phyloP scores from a whole-genome alignment of 2,113 vertebrate genomes.

The Triplophysa siluroides region DNA sequence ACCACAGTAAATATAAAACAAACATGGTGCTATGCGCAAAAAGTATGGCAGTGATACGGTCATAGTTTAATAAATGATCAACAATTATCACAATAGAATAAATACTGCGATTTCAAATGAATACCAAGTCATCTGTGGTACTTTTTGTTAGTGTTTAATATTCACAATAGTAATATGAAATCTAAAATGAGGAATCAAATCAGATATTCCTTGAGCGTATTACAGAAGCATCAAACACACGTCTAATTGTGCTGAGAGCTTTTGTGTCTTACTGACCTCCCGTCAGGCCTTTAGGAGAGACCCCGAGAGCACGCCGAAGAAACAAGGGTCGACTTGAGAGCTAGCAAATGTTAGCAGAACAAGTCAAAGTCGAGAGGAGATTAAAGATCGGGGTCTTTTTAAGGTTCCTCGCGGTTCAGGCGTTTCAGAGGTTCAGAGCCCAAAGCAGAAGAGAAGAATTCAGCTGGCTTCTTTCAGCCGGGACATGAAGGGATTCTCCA shows the following conservation, averaged over 20 bases:
- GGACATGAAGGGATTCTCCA: constrained; percentile 46
- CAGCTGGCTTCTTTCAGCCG: constrained; percentile 5
- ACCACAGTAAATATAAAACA: neutral
- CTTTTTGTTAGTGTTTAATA: no score
- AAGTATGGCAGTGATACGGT: no score
- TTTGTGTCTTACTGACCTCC: neutral
- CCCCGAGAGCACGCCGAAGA: neutral
- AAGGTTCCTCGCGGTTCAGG: neutral
- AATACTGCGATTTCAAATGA: no score
- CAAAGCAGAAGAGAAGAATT: neutral
- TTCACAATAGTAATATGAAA: no score
- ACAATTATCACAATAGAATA: no score
- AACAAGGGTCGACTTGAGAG: neutral
- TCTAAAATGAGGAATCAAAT: no score
- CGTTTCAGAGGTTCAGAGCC: neutral
- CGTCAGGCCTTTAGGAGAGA: constrained; percentile 2
- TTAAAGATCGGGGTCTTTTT: neutral
- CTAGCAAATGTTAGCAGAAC: constrained; percentile 11
- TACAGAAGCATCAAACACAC: neutral
- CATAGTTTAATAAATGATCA: no score
- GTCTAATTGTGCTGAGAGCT: neutral
- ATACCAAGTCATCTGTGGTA: no score
- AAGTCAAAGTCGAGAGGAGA: constrained; percentile 24
- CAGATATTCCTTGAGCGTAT: neutral
- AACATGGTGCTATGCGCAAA: no score